Base-by-base conservation (phyloP, 92 coral and sea anemone species). In the Phenganax stokvisi region DNA sequence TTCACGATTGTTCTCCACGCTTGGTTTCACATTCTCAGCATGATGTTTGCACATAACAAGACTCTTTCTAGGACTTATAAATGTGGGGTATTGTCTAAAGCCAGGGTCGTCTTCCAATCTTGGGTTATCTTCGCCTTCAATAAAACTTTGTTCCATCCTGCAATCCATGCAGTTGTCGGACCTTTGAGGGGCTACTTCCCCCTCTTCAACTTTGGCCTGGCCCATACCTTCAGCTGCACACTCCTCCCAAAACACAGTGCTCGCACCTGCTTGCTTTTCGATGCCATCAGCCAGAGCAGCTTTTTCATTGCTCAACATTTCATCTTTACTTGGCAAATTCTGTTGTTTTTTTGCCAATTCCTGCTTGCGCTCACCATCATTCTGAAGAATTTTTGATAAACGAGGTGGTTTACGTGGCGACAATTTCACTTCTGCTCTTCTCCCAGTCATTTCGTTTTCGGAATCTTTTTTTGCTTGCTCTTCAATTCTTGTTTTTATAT, bases 21-120 rank as follows among this genome's bases (percentile, higher is more conserved):
- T 37, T 12, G 59, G 31, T 44, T 55, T 60, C 74, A 62, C 65
- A 29, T 60, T 30, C 29, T 64, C 63, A 29, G 67, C 83, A 68
- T 79, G 83, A 51, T 65, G 74, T 79, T 79, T 62, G 56, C 83
- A 79, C 83, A 79, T 53, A 16, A 79, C 74, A 25, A 79, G 83
- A 54, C 83, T 79, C 69, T 79, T 79, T 25, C 83, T 79, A 6
- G 83, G 83, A 52, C 83, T 79, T 60, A 79, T 79, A 25, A 79
- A 79, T 25, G 83, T 79, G 15, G 83, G 83, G 30, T 79, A 79
- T 62, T 69, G 57, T 54, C 44, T 79, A 29, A 79, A 75, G 1
- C 64, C 64, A 2, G 64, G 63, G 30, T 12, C 60, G 55, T 54
- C 52, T 28, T 79, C 83, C 1, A 12, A 56, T 12, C 8, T 8